These are phyloP conservation scores for Garrulus glandarius DNA, from an alignment of 2,797 vertebrate species.

Conservation along the genomic window DNA sequence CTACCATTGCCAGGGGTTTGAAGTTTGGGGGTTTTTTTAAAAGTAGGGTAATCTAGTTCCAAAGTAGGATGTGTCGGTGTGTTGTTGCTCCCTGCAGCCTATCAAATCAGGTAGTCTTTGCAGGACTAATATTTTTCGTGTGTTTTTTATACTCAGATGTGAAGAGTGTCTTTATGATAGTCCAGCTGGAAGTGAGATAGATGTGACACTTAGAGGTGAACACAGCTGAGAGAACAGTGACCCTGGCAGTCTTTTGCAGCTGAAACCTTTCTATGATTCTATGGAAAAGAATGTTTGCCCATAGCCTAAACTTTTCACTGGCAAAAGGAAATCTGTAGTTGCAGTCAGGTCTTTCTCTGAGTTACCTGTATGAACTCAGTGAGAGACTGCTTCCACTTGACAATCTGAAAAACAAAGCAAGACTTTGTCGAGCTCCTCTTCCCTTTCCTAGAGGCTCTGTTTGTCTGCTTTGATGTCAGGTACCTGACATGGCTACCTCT, in stretches of 20 bases:
- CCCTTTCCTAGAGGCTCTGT: background rate
- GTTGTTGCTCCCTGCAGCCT: background rate
- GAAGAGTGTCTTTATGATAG: background rate
- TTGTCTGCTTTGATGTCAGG: background rate
- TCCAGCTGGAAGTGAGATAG: background rate
- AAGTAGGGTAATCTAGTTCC: background rate
- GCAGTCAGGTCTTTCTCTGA: background rate
- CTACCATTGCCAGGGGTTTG: fast-evolving
- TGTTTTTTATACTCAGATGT: background rate
- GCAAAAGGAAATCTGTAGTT: background rate
- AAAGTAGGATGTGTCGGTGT: fast-evolving
- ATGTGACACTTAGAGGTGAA: background rate
- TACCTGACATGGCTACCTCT: background rate
- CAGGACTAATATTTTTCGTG: background rate
- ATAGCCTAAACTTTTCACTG: background rate
- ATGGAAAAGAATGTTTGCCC: background rate
- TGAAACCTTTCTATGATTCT: fast-evolving
- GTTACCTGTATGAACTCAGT: background rate
- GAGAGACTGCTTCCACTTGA: background rate
- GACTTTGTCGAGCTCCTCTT: background rate
- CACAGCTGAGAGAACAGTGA: background rate
- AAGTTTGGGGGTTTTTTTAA: fast-evolving
- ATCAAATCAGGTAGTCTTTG: background rate
- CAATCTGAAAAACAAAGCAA: background rate
- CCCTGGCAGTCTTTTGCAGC: background rate